These are phyloP conservation scores for Macrobrachium nipponense DNA, from an alignment of 1,140 invertebrate species.

Conservation along the genomic window DNA sequence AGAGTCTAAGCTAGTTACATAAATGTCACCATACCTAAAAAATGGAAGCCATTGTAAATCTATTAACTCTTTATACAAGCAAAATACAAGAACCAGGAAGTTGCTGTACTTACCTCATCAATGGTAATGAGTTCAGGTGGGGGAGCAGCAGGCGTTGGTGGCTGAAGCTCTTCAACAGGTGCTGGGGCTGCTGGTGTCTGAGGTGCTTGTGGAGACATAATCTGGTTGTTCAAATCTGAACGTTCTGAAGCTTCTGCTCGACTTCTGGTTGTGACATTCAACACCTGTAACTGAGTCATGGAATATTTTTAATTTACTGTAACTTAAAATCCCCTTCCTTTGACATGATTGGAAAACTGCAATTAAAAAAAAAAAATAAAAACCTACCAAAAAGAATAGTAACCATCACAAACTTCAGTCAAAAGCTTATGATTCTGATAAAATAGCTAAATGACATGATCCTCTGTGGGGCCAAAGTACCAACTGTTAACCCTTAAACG, in stretches of 20 bases:
- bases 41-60: no score
- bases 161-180: constrained; percentile 32
- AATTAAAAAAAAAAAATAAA: not conserved
- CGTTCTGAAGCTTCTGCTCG: not conserved
- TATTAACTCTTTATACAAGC: no score
- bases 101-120: constrained; percentile 22
- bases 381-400: not conserved
- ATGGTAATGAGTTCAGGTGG: constrained; percentile 65
- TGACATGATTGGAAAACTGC: no score
- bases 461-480: no score
- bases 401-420: not conserved
- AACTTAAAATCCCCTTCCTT: no score
- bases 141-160: constrained; percentile 65
- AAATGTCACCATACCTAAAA: not conserved
- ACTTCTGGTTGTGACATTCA: constrained; percentile 19
- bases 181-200: constrained; percentile 63
- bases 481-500: no score
- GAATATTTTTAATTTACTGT: no score
- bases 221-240: constrained; percentile 52
- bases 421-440: no score
- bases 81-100: not conserved
- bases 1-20: not conserved
- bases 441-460: no score
- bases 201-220: constrained; percentile 60
- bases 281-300: constrained; percentile 14